Base-by-base conservation (phyloP, 2,797 vertebrate species). In the Coracias cyanogaster region DNA sequence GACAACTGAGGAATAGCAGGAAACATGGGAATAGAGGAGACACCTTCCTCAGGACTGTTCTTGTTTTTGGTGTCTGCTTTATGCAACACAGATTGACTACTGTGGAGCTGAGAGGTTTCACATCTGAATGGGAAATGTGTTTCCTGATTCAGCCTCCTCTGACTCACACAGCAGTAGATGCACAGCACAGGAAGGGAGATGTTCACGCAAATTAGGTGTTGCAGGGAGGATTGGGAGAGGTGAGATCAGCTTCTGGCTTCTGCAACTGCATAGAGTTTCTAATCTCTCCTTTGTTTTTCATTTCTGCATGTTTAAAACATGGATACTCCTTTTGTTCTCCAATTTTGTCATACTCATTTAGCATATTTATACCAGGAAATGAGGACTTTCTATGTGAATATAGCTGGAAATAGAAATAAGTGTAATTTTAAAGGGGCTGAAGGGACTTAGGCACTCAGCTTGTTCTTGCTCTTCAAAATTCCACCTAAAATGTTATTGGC, bases 161-260 rank as follows among this genome's bases (percentile, higher is more conserved):
- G 86, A 92, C 61, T 85, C 39, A 55, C 70, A 76, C 81, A 71
- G 16, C 21, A 71, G 57, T 46, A 67, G 60, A 51, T 62, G 51
- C 37, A 54, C 58, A 83, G 26, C 49, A 51, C 25, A 62, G 91
- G 82, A 85, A 91, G 31, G 67, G 60, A 82, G 74, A 92, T 46
- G 28, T 37, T 89, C 82, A 49, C 29, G 37, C 64, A 82, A 79
- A 82, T 72, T 33, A 69, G 66, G 66, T 4, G 0, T 58, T 84
- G 29, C 71, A 70, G 52, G 64, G 82, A 89, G 64, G 31, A 80
- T 1, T 55, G 74, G 45, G 55, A 91, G 61, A 87, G 69, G 41
- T 65, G 78, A 74, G 45, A 52, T 92, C 55, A 87, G 74, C 64
- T 95, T 87, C 65, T 94, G 87, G 79, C 61, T 91, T 94, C 87